Conservation (phyloP, 1,140 invertebrate species). For the Physella acuta region DNA sequence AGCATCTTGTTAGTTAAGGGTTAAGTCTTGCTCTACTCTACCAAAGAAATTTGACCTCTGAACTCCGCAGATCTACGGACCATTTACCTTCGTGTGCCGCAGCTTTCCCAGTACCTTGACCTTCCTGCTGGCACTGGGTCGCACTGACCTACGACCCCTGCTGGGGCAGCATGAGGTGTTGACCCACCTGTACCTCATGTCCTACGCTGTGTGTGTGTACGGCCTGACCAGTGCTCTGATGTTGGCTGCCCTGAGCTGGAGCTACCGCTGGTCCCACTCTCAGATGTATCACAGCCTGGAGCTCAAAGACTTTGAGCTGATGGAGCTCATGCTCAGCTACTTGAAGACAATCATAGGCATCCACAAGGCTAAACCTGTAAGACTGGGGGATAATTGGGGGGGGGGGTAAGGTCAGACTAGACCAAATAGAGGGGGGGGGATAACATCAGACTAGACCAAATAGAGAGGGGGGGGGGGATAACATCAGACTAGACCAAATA, state of each 20-base stretch:
- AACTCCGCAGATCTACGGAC: conserved; percentile 47
- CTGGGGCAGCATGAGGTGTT: conserved; percentile 36
- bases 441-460: too few species aligned
- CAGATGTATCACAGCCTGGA: conserved; percentile 50
- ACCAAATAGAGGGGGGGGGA: too few species aligned
- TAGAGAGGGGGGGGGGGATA: too few species aligned
- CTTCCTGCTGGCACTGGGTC: conserved; percentile 39
- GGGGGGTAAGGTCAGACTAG: too few species aligned
- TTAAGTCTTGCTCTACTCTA: too few species aligned
- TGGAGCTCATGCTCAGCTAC: conserved; percentile 52
- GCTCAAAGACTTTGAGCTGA: conserved; percentile 54
- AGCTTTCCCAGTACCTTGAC: conserved; percentile 40
- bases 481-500: too few species aligned
- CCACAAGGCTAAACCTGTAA: conserved; percentile 50
- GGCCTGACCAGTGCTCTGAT: conserved; percentile 44
- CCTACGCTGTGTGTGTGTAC: conserved; percentile 44
- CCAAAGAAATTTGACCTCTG: too few species aligned
- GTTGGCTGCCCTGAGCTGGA: conserved; percentile 41
- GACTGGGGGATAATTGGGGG: too few species aligned
- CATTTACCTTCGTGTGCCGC: conserved; percentile 36
- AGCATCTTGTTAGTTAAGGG: too few species aligned
- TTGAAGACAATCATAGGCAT: conserved; percentile 53
- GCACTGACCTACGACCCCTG: conserved; percentile 36
- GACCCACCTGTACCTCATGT: conserved; percentile 46
- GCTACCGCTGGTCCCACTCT: conserved; percentile 40